Evolutionary conservation across 1,140 invertebrate genomes (phyloP).

Genomic region (Piezodorus guildinii): DNA sequence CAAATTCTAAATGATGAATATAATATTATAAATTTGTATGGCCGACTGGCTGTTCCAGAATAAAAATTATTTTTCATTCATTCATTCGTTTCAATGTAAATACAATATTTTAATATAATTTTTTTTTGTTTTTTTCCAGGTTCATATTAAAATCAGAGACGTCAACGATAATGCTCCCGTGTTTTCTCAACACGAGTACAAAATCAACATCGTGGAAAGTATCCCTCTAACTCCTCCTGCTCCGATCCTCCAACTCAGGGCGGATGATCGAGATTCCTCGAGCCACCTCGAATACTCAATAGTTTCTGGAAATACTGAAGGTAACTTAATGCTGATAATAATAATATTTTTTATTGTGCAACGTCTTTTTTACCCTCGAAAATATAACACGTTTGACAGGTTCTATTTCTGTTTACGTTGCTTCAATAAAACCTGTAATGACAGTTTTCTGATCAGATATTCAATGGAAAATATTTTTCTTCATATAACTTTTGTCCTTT

Average conservation of each 20-base stretch:
- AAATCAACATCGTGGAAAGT: slow-evolving; percentile 70
- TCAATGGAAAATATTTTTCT: no score
- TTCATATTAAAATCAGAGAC: slow-evolving; percentile 66
- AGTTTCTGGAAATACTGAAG: slow-evolving; percentile 53
- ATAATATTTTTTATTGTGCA: not conserved
- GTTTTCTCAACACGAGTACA: slow-evolving; percentile 61
- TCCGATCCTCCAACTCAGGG: slow-evolving; percentile 62
- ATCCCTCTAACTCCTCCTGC: slow-evolving; percentile 61
- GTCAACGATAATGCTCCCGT: slow-evolving; percentile 74
- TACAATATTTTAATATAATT: not conserved
- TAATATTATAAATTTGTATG: no score
- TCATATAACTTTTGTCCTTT: no score
- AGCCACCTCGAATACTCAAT: slow-evolving; percentile 65
- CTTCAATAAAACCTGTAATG: no score
- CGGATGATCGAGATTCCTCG: slow-evolving; percentile 67
- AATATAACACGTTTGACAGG: no score
- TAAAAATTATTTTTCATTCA: no score
- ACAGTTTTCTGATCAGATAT: no score
- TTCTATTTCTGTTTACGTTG: no score
- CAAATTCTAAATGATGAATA: no score
- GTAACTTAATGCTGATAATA: slow-evolving; percentile 30
- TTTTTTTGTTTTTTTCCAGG: slow-evolving; percentile 33
- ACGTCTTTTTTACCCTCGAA: no score
- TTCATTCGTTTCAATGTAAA: no score
- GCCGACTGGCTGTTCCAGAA: no score